Base-by-base conservation (phyloP, 2,797 vertebrate genomes). In the Enteromius anoplus region DNA sequence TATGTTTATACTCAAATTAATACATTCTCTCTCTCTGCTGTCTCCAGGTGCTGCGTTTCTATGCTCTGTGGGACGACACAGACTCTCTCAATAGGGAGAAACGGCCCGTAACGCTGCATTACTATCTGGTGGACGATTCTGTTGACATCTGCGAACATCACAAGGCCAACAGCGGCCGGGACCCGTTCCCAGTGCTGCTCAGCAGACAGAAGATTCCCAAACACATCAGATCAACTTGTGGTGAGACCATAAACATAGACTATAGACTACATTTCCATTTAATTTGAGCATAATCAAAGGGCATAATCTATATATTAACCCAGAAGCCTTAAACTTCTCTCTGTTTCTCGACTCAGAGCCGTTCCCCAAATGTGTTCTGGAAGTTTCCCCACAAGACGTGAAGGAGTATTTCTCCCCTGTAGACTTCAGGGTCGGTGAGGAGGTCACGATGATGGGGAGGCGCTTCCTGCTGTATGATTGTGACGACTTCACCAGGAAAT, bases 21-120 rank as follows among this genome's bases (percentile, higher is more conserved):
- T 34, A 12, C 0, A 47, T 45, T 21, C 12, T 9, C 19, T 9
- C 19, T 32, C 26, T 60, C 4, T 5, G 53, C 29, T 78, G 51
- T 69, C 75, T 80, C 37, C 47, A 99, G 98, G 98, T 99, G 80
- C 95, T 99, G 87, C 94, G 96, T 14, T 99, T 98, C 91, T 97
- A 93, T 0, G 95, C 96, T 0, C 87, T 93, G 29, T 96, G 96
- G 96, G 96, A 97, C 7, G 93, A 98, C 53, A 86, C 91, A 0
- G 87, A 92, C 77, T 90, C 80, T 78, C 85, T 93, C 88, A 92
- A 92, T 1, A 93, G 93, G 26, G 95, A 96, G 45, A 93, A 88
- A 8, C 92, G 92, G 2, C 88, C 85, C 0, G 97, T 95, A 5
- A 86, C 93, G 71, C 95, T 99, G 87, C 95, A 96, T 70, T 99